Conservation (phyloP, 2,888 invertebrate genomes). For the Sylvicola cinctus region DNA sequence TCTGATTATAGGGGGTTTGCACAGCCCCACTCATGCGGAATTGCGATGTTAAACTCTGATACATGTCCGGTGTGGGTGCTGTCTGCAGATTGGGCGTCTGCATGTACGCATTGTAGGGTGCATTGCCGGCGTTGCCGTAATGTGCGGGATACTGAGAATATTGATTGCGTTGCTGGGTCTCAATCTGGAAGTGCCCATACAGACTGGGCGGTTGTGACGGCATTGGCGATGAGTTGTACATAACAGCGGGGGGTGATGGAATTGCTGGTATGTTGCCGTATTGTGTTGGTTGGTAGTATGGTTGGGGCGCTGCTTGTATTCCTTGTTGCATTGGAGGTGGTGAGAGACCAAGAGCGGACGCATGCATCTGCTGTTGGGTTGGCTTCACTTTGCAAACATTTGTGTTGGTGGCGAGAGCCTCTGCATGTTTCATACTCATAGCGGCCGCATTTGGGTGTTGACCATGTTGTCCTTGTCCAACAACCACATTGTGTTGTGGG, state of each 20-base stretch:
- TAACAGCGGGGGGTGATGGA: constrained; percentile 65
- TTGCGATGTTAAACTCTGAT: constrained; percentile 38
- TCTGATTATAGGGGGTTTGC: constrained; percentile 46
- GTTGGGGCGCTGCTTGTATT: constrained; percentile 33
- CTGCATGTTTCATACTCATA: constrained; percentile 10
- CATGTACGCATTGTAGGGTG: constrained; percentile 52
- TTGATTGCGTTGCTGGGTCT: constrained; percentile 53
- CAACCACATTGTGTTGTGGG: constrained; percentile 22
- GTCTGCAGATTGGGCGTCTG: constrained; percentile 35
- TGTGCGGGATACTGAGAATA: constrained; percentile 62
- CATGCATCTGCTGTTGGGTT: constrained; percentile 46
- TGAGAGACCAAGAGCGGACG: constrained; percentile 27
- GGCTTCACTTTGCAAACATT: constrained; percentile 73
- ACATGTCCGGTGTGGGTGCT: constrained; percentile 47
- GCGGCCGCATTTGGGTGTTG: constrained; percentile 18
- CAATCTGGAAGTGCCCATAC: constrained; percentile 63
- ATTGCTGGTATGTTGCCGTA: constrained; percentile 67
- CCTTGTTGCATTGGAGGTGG: constrained; percentile 39
- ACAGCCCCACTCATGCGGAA: constrained; percentile 38
- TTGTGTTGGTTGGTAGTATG: constrained; percentile 45
- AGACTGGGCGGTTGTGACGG: constrained; percentile 46
- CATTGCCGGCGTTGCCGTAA: constrained; percentile 29
- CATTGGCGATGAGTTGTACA: constrained; percentile 58
- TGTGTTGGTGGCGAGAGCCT: constrained; percentile 34
- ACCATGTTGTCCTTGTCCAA: constrained; percentile 25